phyloP scores from a whole-genome alignment of 2,888 invertebrate species.

The Sussaba pulchella region DNA sequence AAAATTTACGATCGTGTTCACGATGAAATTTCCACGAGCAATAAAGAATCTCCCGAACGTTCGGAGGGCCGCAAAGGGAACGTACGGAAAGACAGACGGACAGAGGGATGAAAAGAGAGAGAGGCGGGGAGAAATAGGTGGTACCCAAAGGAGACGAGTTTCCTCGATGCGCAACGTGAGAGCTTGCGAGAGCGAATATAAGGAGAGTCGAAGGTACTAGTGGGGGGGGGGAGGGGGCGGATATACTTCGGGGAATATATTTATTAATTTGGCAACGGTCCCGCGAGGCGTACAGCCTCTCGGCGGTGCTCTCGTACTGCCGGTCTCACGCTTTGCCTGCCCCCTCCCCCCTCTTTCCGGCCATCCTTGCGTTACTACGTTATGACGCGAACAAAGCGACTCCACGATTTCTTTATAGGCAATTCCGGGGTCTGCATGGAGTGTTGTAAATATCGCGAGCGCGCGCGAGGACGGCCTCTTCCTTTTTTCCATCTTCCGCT shows the following conservation, averaged over 20 bases:
- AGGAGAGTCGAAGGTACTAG: slow-evolving; percentile 42
- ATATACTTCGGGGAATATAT: slow-evolving; percentile 82
- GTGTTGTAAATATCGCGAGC: slow-evolving; percentile 81
- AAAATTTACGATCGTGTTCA: slow-evolving; percentile 75
- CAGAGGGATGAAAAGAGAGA: slow-evolving; percentile 51
- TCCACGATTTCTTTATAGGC: slow-evolving; percentile 84
- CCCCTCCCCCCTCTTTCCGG: slow-evolving; percentile 62
- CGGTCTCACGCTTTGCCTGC: slow-evolving; percentile 24
- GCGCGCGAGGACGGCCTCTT: slow-evolving; percentile 10
- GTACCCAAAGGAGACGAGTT: slow-evolving; percentile 26
- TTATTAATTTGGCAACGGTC: slow-evolving; percentile 84
- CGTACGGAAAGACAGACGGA: slow-evolving; percentile 37
- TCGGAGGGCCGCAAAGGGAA: slow-evolving; percentile 3
- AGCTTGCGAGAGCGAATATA: slow-evolving; percentile 36
- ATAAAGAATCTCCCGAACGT: slow-evolving; percentile 23
- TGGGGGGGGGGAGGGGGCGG: no score
- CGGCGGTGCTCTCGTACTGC: slow-evolving; percentile 65
- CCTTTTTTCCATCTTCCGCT: slow-evolving; percentile 1
- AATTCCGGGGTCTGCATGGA: slow-evolving; percentile 82
- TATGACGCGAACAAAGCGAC: slow-evolving; percentile 84
- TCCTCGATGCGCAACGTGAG: slow-evolving; percentile 36
- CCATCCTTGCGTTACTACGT: slow-evolving; percentile 81
- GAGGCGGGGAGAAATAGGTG: slow-evolving; percentile 37
- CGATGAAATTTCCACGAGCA: slow-evolving; percentile 36
- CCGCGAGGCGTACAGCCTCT: slow-evolving; percentile 78